Percentiles rank a stretch among this genome's conserved stretches.
Evolutionary conservation across 2,888 invertebrate species (phyloP).

Genomic region (Torymus aiolomorphi): DNA sequence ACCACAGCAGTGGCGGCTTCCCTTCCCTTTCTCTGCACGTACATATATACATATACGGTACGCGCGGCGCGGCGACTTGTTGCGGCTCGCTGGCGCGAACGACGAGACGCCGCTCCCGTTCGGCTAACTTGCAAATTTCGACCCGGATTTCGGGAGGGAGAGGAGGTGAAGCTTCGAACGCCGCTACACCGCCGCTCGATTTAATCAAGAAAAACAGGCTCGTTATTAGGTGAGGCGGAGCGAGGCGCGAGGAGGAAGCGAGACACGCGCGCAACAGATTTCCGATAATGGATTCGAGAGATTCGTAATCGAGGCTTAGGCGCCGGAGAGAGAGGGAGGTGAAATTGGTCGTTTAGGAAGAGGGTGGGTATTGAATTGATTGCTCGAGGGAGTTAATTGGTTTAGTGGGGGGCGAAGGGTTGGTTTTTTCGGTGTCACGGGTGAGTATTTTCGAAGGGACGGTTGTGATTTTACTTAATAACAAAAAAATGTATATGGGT

Average conservation of each 20-base stretch:
- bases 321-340: background rate
- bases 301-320: constrained; percentile 19
- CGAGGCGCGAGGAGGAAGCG: background rate
- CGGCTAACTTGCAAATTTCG: constrained; percentile 63
- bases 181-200: constrained; percentile 44
- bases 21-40: background rate
- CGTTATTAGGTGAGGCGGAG: constrained; percentile 17
- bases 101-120: background rate
- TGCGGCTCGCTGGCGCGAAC: constrained; percentile 36
- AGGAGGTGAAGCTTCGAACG: constrained; percentile 25
- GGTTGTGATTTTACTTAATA: no score
- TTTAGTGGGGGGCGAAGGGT: no score
- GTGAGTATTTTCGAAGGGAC: no score
- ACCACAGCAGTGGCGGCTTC: background rate
- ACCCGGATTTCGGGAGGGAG: constrained; percentile 55
- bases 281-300: constrained; percentile 46
- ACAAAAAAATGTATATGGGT: no score
- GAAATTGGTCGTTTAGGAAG: no score
- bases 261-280: constrained; percentile 10
- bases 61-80: constrained; percentile 45
- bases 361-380: no score
- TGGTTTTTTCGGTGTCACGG: no score
- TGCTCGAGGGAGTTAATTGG: no score
- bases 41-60: background rate
- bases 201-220: constrained; percentile 62